Evolutionary conservation across 2,797 vertebrate species (phyloP).

Genomic region (Dendrocincla fuliginosa): DNA sequence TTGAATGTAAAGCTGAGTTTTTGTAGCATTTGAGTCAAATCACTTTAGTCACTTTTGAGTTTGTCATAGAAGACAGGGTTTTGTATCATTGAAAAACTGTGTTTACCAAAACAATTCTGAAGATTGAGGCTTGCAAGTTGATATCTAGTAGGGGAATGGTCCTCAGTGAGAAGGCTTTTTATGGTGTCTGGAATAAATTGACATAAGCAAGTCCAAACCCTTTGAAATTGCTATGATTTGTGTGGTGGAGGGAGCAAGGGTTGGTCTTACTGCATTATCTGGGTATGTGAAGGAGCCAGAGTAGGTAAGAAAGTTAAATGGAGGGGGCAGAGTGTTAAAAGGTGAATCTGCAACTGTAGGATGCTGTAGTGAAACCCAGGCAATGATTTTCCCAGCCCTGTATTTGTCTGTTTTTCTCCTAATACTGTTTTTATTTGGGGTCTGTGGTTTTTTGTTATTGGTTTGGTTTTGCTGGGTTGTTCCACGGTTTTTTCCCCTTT

Average conservation of each 20-base stretch:
- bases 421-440: neutral
- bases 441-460: neutral
- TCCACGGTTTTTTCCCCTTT: neutral
- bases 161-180: neutral
- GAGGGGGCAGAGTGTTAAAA: neutral
- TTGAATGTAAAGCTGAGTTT: neutral
- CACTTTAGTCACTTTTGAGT: neutral
- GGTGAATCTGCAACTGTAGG: neutral
- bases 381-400: neutral
- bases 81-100: neutral
- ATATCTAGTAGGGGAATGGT: neutral
- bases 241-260: neutral
- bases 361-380: neutral
- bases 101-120: neutral
- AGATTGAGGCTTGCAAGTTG: neutral
- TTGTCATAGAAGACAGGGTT: neutral
- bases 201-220: neutral
- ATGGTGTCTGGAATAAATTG: neutral
- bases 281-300: neutral
- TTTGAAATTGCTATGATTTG: neutral
- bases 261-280: neutral
- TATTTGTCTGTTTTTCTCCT: neutral
- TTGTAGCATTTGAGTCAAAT: neutral
- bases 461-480: neutral
- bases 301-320: neutral